phyloP scores from a whole-genome alignment of 2,113 vertebrate genomes.

The Camelus bactrianus region DNA sequence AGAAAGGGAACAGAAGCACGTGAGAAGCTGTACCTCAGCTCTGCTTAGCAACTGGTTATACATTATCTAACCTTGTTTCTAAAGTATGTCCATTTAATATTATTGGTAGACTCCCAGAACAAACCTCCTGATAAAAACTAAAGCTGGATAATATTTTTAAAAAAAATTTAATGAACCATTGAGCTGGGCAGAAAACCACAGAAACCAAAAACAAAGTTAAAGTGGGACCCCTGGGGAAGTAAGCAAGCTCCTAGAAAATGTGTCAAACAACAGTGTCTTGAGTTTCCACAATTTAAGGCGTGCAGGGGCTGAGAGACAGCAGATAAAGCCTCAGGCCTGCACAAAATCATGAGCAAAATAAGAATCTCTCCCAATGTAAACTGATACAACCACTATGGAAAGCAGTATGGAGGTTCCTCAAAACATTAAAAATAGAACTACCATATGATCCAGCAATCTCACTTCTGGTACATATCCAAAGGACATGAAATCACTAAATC shows the following conservation, averaged over 20 bases:
- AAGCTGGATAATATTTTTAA: background rate
- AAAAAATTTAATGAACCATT: background rate
- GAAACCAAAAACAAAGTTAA: conserved; percentile 24
- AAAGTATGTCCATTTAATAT: conserved; percentile 27
- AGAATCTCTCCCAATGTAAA: background rate
- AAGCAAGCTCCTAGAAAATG: background rate
- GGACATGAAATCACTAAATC: background rate
- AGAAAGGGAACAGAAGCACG: background rate
- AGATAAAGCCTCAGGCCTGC: background rate
- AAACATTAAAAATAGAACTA: background rate
- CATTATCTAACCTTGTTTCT: background rate
- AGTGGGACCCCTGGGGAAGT: background rate
- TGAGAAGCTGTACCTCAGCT: background rate
- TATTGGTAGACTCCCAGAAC: background rate
- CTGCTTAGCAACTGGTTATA: background rate
- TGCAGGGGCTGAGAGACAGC: background rate
- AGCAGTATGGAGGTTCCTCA: background rate
- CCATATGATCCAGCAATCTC: background rate
- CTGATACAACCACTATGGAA: background rate
- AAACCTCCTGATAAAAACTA: conserved; percentile 26
- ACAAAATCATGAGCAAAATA: background rate
- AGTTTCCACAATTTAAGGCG: background rate
- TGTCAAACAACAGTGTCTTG: background rate
- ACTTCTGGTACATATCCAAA: background rate
- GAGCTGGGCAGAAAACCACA: background rate